Evolutionary conservation across 2,797 vertebrate species (phyloP).

Genomic region (Parotocinclus haroldoi): DNA sequence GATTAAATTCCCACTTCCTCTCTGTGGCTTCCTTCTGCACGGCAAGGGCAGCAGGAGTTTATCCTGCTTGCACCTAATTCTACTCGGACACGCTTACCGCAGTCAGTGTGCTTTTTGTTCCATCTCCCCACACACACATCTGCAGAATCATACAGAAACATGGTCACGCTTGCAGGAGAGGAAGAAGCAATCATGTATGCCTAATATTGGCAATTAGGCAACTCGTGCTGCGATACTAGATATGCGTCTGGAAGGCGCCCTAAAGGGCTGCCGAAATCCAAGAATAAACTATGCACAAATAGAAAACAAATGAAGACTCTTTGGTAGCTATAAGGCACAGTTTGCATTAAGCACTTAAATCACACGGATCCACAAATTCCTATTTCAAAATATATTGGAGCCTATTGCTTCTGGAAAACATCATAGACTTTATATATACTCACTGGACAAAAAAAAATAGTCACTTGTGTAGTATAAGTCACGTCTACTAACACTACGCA

Average conservation of each 20-base stretch:
- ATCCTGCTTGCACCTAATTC: constrained; percentile 46
- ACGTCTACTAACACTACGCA: too few relatives aligned
- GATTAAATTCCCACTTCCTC: constrained; percentile 66
- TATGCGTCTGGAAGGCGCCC: neutral
- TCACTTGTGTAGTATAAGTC: too few relatives aligned
- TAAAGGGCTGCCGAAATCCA: too few relatives aligned
- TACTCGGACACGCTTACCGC: constrained; percentile 36
- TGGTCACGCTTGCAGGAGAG: constrained; percentile 7
- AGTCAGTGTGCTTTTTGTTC: constrained; percentile 63
- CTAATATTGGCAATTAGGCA: constrained; percentile 19
- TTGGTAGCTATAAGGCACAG: too few relatives aligned
- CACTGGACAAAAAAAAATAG: too few relatives aligned
- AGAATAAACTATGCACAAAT: too few relatives aligned
- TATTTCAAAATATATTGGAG: too few relatives aligned
- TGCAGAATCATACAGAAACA: constrained; percentile 5
- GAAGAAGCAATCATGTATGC: constrained; percentile 30
- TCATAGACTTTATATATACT: too few relatives aligned
- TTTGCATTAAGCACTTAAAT: too few relatives aligned
- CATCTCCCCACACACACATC: neutral
- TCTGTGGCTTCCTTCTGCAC: constrained; percentile 43
- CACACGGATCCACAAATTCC: too few relatives aligned
- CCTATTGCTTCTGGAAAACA: too few relatives aligned
- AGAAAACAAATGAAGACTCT: too few relatives aligned
- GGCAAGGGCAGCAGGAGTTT: constrained; percentile 43
- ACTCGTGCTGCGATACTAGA: neutral